Evolutionary conservation across 2,113 vertebrate species (phyloP).

Genomic region (Rhodinocichla rosea): DNA sequence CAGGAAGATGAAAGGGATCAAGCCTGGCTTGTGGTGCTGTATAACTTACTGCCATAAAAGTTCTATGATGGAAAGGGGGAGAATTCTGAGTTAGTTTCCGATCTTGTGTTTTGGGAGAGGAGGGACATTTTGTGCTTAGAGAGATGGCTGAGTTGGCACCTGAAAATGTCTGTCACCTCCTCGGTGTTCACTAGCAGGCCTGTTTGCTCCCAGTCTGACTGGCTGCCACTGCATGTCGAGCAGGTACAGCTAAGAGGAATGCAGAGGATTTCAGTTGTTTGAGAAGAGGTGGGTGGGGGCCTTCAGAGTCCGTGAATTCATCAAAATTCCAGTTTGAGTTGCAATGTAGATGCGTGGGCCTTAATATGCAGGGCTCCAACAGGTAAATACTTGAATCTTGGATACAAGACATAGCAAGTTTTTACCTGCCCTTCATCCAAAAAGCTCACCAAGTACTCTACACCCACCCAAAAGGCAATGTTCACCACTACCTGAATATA

Average conservation of each 20-base stretch:
- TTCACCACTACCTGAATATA: conserved; percentile 3
- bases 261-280: not conserved
- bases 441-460: conserved; percentile 12
- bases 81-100: not conserved
- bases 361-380: conserved; percentile 51
- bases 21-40: not conserved
- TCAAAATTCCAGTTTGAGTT: conserved; percentile 50
- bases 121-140: not conserved
- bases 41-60: not conserved
- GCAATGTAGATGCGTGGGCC: conserved; percentile 46
- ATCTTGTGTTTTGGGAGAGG: not conserved
- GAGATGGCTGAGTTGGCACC: not conserved
- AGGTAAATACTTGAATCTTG: conserved; percentile 67
- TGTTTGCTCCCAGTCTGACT: not conserved
- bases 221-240: not conserved
- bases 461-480: conserved; percentile 24
- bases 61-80: not conserved
- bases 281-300: conserved; percentile 19
- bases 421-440: conserved; percentile 60
- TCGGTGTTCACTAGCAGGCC: not conserved
- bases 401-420: conserved; percentile 50
- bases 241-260: not conserved
- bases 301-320: conserved; percentile 25
- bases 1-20: not conserved
- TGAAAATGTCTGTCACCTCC: not conserved